Conservation (phyloP, 2,797 vertebrate genomes). For the Alcedo quadribrachys region DNA sequence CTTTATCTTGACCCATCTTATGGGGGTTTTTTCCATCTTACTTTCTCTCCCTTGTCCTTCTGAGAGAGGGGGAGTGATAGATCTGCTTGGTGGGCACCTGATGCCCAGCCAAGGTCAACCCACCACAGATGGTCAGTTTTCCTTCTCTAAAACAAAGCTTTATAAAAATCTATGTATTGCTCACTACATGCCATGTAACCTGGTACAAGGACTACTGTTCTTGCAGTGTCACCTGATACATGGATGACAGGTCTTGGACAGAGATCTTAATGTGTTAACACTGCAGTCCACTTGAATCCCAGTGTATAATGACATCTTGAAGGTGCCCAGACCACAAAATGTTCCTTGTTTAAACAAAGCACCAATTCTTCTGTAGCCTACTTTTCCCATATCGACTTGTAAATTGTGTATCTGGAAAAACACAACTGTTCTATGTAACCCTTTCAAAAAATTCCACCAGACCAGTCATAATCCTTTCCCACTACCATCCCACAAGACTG, state of each 20-base stretch:
- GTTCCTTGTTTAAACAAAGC: background rate
- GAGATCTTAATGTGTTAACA: background rate
- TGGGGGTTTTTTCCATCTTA: no score
- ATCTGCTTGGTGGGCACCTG: no score
- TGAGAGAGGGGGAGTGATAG: no score
- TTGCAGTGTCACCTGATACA: no score
- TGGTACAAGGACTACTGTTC: background rate
- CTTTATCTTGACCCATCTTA: no score
- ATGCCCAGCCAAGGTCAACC: no score
- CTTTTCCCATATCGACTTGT: background rate
- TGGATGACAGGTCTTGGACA: background rate
- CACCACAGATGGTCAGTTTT: background rate
- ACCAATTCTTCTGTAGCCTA: background rate
- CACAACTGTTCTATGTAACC: rapidly evolving
- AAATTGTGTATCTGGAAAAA: background rate
- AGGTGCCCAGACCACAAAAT: background rate
- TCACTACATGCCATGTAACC: background rate
- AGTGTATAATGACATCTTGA: background rate
- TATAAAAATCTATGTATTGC: background rate
- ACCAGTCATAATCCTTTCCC: background rate
- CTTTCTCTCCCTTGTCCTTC: background rate
- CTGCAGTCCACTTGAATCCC: background rate
- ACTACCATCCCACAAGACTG: background rate
- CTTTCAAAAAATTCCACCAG: background rate
- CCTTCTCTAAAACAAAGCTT: background rate